A percentile compares a stretch with the other conserved stretches of the same genome.
Conservation (phyloP, 1,140 invertebrate genomes). For the Pomacea maculata region DNA sequence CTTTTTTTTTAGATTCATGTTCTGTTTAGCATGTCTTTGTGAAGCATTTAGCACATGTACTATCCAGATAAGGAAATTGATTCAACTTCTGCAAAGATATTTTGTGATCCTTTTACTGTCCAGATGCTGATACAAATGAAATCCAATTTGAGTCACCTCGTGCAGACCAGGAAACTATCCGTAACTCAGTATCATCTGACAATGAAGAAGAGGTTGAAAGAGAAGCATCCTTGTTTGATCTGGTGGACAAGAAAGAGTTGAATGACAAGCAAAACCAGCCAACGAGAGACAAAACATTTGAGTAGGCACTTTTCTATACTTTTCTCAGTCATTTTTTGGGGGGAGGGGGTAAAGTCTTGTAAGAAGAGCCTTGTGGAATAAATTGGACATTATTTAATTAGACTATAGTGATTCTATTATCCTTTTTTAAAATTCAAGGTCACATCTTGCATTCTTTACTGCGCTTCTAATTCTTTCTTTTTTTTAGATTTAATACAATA, state of each 20-base stretch:
- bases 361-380: background rate
- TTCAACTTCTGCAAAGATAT: background rate
- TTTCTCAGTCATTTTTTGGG: too few relatives aligned
- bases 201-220: background rate
- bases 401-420: background rate
- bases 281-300: background rate
- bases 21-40: background rate
- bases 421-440: background rate
- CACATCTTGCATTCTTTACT: background rate
- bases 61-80: background rate
- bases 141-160: slow-evolving; percentile 7
- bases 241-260: background rate
- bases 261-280: background rate
- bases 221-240: background rate
- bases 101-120: background rate
- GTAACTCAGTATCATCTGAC: background rate
- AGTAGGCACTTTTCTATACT: background rate
- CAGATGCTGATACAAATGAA: slow-evolving; percentile 20
- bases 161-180: background rate
- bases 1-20: background rate
- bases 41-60: background rate
- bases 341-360: too few relatives aligned
- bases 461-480: background rate
- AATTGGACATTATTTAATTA: background rate
- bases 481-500: background rate